Evolutionary conservation across 1,140 invertebrate species (phyloP), one percentile per base, ranked within the genome.

Genomic region (Eurytemora carolleeae): DNA sequence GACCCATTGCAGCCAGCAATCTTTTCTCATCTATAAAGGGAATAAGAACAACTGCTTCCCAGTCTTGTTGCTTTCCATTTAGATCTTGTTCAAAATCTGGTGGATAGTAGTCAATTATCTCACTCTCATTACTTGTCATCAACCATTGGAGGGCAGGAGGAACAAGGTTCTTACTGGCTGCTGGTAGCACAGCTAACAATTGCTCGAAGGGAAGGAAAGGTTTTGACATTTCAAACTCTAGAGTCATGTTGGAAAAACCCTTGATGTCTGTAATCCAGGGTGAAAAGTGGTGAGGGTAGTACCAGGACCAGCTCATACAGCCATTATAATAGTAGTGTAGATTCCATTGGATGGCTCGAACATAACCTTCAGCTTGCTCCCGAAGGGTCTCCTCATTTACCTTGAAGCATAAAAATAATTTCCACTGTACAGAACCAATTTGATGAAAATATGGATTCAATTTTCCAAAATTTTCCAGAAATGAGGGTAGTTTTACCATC

Each of bases 291-390:
- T 88, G 86, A 0, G 90, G 91, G 73, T 94, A 98, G 72, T 80
- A 97, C 93, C 93, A 98, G 20, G 87, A 88, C 94, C 94, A 98
- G 1, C 88, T 94, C 25, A 84, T 84, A 55, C 91, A 89, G 22
- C 94, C 93, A 66, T 92, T 82, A 72, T 94, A 98, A 71, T 98
- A 98, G 73, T 98, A 98, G 69, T 85, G 78, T 2, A 98, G 74
- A 69, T 92, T 92, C 94, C 94, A 98, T 68, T 98, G 93, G 60
- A 98, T 82, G 0, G 89, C 92, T 59, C 80, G 76, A 3, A 98
- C 83, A 72, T 97, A 98, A 55, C 85, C 82, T 69, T 82, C 79
- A 1, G 85, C 86, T 72, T 94, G 85, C n/a, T 80, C 78, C 55
- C 77, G 73, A 65, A 93, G 69, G 15, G 87, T 81, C 65, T 86